These are phyloP conservation scores for Lasioglossum villosulum DNA, from an alignment of 2,888 invertebrate species.

Conservation along the genomic window DNA sequence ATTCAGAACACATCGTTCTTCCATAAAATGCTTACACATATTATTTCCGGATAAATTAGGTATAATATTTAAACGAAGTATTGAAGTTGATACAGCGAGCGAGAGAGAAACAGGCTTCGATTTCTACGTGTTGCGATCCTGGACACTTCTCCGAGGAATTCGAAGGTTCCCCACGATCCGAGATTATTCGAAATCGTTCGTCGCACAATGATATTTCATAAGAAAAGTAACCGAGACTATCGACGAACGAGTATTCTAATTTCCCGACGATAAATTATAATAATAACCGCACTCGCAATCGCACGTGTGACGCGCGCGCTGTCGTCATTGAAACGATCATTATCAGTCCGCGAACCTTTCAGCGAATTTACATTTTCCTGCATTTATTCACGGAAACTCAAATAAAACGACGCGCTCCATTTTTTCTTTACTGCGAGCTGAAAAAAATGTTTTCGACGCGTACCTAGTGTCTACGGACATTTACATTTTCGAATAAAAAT, in stretches of 20 bases:
- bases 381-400: neutral
- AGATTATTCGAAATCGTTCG: neutral
- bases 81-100: neutral
- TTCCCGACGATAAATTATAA: neutral
- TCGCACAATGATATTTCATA: neutral
- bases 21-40: too few species aligned
- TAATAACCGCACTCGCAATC: neutral
- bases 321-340: neutral
- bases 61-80: too few species aligned
- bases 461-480: neutral
- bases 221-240: neutral
- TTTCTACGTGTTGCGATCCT: neutral
- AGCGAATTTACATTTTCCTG: neutral
- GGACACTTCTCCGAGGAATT: neutral
- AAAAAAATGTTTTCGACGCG: neutral
- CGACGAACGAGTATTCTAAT: neutral
- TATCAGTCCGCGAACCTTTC: neutral
- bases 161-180: neutral
- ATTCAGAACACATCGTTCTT: too few species aligned
- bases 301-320: neutral
- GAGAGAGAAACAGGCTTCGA: neutral
- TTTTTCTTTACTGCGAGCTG: neutral
- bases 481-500: neutral
- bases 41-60: too few species aligned
- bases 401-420: neutral